Conservation (phyloP, 1,140 invertebrate species). For the Orchestia grillus region DNA sequence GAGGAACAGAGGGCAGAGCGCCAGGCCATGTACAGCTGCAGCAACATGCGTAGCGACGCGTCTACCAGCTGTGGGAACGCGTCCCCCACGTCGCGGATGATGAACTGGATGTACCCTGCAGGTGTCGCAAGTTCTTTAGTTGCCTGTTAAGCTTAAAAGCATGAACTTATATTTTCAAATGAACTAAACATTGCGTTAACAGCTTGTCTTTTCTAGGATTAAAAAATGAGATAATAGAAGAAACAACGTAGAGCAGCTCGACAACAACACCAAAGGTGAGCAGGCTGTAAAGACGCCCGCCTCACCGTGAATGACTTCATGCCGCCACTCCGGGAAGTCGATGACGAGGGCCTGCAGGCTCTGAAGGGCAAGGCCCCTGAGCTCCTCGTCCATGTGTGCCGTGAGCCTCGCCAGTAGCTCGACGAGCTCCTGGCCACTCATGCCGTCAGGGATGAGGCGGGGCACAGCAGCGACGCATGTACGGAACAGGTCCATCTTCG, state of each 20-base stretch:
- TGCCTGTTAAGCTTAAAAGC: too few species aligned
- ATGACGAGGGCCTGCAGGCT: conserved; percentile 95
- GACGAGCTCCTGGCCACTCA: conserved; percentile 92
- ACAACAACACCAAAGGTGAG: neutral
- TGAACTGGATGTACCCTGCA: conserved; percentile 92
- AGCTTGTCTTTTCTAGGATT: too few species aligned
- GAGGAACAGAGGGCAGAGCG: conserved; percentile 79
- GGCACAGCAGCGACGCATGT: conserved; percentile 99
- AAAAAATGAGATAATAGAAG: too few species aligned
- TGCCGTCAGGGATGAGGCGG: conserved; percentile 95
- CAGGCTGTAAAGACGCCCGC: conserved; percentile 66
- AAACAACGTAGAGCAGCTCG: too few species aligned
- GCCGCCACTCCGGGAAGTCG: conserved; percentile 97
- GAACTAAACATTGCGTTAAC: too few species aligned
- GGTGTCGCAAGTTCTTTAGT: neutral
- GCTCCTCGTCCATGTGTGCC: conserved; percentile 89
- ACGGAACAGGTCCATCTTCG: conserved; percentile 96
- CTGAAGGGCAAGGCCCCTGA: conserved; percentile 92
- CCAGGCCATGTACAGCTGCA: conserved; percentile 94
- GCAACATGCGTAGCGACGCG: conserved; percentile 91
- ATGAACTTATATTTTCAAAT: too few species aligned
- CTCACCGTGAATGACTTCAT: conserved; percentile 85
- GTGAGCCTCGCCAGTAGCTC: conserved; percentile 92
- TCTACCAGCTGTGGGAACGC: conserved; percentile 86
- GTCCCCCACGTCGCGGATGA: conserved; percentile 92